phyloP scores from a whole-genome alignment of 2,113 vertebrate genomes.

The Nothobranchius kuhntae region DNA sequence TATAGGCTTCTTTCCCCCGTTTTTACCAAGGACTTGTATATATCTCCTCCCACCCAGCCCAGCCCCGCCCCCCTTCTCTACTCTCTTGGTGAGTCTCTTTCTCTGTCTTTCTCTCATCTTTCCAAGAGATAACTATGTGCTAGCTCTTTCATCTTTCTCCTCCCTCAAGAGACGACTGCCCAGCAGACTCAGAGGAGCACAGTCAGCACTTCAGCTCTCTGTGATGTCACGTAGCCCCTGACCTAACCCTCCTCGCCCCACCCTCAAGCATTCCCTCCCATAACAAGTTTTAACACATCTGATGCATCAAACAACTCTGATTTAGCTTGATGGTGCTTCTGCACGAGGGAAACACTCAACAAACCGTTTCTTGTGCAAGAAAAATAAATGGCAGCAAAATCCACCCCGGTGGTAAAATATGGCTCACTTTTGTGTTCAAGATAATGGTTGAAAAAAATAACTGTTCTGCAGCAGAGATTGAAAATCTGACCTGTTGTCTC shows the following conservation, averaged over 20 bases:
- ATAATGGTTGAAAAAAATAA: slow-evolving; percentile 24
- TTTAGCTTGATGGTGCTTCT: slow-evolving; percentile 6
- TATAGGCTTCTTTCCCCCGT: slow-evolving; percentile 52
- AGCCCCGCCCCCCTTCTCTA: slow-evolving; percentile 12
- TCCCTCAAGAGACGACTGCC: slow-evolving; percentile 68
- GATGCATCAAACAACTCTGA: slow-evolving; percentile 5
- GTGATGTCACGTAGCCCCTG: slow-evolving; percentile 66
- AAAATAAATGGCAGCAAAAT: slow-evolving; percentile 25
- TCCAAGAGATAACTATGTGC: slow-evolving; percentile 63
- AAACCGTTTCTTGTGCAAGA: slow-evolving; percentile 29
- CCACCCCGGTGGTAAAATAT: slow-evolving; percentile 37
- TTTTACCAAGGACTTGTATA: slow-evolving; percentile 68
- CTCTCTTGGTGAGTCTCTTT: slow-evolving; percentile 35
- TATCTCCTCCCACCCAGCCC: slow-evolving; percentile 35
- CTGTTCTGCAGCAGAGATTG: slow-evolving; percentile 25
- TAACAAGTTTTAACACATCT: neutral
- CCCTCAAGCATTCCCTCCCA: slow-evolving; percentile 10
- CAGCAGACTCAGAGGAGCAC: slow-evolving; percentile 63
- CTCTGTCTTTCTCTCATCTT: slow-evolving; percentile 54
- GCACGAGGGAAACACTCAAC: slow-evolving; percentile 23
- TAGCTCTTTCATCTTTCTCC: slow-evolving; percentile 66
- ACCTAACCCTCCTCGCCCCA: slow-evolving; percentile 5
- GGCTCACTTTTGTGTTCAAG: slow-evolving; percentile 35
- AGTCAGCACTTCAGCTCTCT: slow-evolving; percentile 72
- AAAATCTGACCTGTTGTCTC: slow-evolving; percentile 51